Evolutionary conservation across 2,888 invertebrate genomes (phyloP).

Genomic region (Eledone cirrhosa): DNA sequence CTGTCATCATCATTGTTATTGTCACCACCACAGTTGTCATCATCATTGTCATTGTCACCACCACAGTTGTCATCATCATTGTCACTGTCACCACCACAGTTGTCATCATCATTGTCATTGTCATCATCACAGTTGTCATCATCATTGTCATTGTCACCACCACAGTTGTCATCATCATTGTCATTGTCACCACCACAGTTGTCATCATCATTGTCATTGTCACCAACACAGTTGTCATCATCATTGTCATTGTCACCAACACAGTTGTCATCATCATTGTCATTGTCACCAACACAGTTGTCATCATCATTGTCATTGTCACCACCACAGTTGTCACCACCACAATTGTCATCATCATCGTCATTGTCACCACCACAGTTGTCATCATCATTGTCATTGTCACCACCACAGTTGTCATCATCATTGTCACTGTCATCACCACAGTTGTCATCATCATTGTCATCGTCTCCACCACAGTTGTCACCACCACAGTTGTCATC

Average conservation of each 20-base stretch:
- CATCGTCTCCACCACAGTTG: neutral
- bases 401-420: neutral
- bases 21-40: neutral
- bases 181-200: neutral
- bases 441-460: neutral
- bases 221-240: too few relatives aligned
- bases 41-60: neutral
- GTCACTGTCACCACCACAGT: neutral
- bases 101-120: too few relatives aligned
- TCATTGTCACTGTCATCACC: neutral
- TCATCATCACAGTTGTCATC: too few relatives aligned
- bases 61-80: neutral
- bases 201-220: neutral
- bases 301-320: too few relatives aligned
- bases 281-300: too few relatives aligned
- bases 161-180: neutral
- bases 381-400: neutral
- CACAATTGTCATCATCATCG: neutral
- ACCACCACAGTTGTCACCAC: too few relatives aligned
- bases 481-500: neutral
- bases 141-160: neutral
- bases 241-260: too few relatives aligned
- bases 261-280: too few relatives aligned
- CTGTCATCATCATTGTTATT: neutral
- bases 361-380: neutral